phyloP scores from a whole-genome alignment of 2,113 vertebrate species.

The Phylloscopus trochilus region DNA sequence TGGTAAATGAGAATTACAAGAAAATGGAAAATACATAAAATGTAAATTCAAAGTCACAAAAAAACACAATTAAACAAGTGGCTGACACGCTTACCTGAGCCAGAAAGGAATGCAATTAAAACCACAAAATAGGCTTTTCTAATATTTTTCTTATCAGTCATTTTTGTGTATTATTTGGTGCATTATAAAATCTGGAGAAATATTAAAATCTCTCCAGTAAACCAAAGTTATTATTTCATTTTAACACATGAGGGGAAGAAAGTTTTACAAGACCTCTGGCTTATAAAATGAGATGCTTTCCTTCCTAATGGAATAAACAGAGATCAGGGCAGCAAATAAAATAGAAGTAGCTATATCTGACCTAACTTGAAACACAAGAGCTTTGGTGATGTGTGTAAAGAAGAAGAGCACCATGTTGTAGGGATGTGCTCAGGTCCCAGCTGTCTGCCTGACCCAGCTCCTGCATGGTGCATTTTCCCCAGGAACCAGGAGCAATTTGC shows the following conservation, averaged over 20 bases:
- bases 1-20: constrained; percentile 23
- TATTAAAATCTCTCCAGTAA: not conserved
- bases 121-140: not conserved
- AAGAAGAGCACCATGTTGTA: accelerated
- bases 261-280: not conserved
- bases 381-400: not conserved
- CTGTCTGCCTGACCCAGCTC: not conserved
- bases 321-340: not conserved
- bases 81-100: not conserved
- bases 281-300: not conserved
- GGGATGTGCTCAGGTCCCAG: not conserved
- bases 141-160: not conserved
- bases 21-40: constrained; percentile 42
- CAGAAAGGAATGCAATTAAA: not conserved
- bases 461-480: accelerated
- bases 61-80: constrained; percentile 2
- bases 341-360: not conserved
- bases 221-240: not conserved
- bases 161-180: not conserved
- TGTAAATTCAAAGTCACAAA: constrained; percentile 4
- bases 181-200: not conserved
- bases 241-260: not conserved
- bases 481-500: not conserved
- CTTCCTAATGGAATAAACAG: not conserved
- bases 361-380: not conserved